These are phyloP conservation scores for Mactra quadrangularis DNA, from an alignment of 1,140 invertebrate species.

Conservation along the genomic window DNA sequence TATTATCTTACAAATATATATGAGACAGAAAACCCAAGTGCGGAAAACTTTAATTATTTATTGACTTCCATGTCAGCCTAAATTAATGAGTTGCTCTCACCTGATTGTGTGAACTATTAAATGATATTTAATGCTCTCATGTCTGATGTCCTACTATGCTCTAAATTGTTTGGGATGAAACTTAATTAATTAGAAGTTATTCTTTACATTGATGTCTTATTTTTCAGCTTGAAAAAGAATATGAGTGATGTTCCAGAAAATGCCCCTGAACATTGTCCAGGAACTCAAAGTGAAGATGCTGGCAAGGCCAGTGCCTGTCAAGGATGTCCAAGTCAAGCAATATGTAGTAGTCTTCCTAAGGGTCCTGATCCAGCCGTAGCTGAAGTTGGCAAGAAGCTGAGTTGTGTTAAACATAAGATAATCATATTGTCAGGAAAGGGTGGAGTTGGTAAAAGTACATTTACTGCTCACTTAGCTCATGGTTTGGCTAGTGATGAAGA, in stretches of 20 bases:
- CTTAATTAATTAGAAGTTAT: no score
- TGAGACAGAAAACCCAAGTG: no score
- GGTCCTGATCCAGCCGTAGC: slow-evolving; percentile 83
- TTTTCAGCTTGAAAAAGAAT: no score
- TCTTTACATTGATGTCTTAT: no score
- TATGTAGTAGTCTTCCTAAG: slow-evolving; percentile 92
- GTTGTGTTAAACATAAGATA: slow-evolving; percentile 94
- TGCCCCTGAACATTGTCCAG: slow-evolving; percentile 91
- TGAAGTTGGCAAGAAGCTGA: slow-evolving; percentile 85
- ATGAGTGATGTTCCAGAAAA: slow-evolving; percentile 78
- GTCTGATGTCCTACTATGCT: no score
- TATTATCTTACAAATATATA: no score
- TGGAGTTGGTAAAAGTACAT: slow-evolving; percentile 97
- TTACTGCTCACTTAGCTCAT: slow-evolving; percentile 94
- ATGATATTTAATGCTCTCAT: no score
- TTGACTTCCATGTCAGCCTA: no score
- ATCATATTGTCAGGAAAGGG: slow-evolving; percentile 98
- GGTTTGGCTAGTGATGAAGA: slow-evolving; percentile 87
- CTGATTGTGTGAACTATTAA: no score
- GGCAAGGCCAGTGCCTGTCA: slow-evolving; percentile 96
- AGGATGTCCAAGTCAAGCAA: slow-evolving; percentile 98
- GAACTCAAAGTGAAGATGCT: slow-evolving; percentile 94
- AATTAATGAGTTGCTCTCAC: no score
- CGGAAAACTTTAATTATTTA: no score
- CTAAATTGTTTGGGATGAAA: no score